Evolutionary conservation across 2,797 vertebrate genomes (phyloP).

Genomic region (Spinus olivaceus): DNA sequence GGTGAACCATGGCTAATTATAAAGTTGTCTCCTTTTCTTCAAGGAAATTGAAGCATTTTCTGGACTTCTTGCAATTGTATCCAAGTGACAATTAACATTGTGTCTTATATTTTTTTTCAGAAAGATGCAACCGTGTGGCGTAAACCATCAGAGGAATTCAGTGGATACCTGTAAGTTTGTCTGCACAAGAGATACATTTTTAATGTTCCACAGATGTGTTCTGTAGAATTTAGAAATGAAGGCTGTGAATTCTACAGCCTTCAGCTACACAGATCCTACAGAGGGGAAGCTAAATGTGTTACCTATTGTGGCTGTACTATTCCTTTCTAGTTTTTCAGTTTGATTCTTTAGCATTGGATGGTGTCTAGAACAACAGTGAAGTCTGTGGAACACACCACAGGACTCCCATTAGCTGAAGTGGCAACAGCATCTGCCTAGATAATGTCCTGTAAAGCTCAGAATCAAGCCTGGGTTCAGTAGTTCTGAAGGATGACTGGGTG

Average conservation of each 20-base stretch:
- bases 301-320: not conserved
- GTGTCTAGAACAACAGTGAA: not conserved
- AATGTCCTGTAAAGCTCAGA: not conserved
- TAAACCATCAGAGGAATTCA: slow-evolving; percentile 83
- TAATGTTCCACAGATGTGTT: not conserved
- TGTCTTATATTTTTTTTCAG: slow-evolving; percentile 64
- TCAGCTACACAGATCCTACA: not conserved
- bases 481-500: not conserved
- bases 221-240: not conserved
- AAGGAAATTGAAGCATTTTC: not conserved
- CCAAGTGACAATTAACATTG: not conserved
- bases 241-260: not conserved
- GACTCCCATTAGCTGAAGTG: not conserved
- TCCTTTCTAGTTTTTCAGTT: not conserved
- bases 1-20: not conserved
- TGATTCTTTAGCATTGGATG: not conserved
- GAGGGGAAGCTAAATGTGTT: not conserved
- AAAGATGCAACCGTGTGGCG: slow-evolving; percentile 84
- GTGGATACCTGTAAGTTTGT: slow-evolving; percentile 83
- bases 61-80: not conserved
- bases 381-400: not conserved
- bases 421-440: not conserved
- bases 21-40: not conserved
- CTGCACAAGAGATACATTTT: not conserved
- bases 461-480: not conserved